A percentile compares a stretch with the other conserved stretches of the same genome.
Evolutionary conservation across 2,888 invertebrate species (phyloP).

Genomic region (Eupithecia abbreviata): DNA sequence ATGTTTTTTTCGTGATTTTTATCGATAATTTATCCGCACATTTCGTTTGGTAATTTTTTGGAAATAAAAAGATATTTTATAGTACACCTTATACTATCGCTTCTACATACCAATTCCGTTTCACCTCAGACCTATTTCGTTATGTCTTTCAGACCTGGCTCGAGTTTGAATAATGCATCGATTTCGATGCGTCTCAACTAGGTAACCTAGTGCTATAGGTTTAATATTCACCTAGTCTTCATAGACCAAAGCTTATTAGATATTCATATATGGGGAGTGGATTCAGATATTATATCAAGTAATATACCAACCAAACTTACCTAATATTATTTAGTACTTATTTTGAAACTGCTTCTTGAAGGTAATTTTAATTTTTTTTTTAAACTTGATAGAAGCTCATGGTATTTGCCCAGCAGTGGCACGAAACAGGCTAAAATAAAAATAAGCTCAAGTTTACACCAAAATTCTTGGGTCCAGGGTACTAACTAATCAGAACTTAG

Average conservation of each 20-base stretch:
- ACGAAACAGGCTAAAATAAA: too few species aligned
- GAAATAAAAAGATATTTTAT: too few species aligned
- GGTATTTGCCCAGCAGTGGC: too few species aligned
- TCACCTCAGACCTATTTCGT: constrained; percentile 7
- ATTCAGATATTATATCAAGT: background rate
- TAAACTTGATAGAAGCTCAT: background rate
- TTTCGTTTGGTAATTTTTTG: too few species aligned
- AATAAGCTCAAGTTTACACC: too few species aligned
- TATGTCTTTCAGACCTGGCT: background rate
- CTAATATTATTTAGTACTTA: background rate
- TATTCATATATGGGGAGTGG: background rate
- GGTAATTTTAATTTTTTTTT: background rate
- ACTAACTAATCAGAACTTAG: too few species aligned
- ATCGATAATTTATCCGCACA: too few species aligned
- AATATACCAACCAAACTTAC: background rate
- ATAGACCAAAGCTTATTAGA: background rate
- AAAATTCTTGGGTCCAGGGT: too few species aligned
- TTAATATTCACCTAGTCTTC: constrained; percentile 25
- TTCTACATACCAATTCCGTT: background rate
- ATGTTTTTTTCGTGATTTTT: too few species aligned
- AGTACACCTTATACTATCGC: too few species aligned
- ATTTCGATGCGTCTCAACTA: constrained; percentile 35
- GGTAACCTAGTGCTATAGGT: constrained; percentile 24
- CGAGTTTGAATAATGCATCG: constrained; percentile 37
- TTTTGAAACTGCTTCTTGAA: background rate